Conservation (phyloP, 1,140 invertebrate genomes). For the Lepidotrigona ventralis region DNA sequence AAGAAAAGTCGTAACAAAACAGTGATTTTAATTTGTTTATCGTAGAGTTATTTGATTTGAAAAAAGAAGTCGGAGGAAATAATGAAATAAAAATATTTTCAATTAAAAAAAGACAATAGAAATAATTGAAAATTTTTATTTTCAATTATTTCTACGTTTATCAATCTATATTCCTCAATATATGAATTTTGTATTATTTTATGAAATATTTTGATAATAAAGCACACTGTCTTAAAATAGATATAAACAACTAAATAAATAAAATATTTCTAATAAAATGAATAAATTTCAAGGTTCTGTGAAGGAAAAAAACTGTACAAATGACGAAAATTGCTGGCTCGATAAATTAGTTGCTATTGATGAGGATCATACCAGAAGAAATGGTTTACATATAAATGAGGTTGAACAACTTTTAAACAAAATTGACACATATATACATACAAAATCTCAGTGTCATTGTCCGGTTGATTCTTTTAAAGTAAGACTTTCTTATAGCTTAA, state of each 20-base stretch:
- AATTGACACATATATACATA: neutral
- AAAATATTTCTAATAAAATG: neutral
- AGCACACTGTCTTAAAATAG: neutral
- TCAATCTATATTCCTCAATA: too few species aligned
- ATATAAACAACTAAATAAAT: neutral
- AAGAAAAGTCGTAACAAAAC: too few species aligned
- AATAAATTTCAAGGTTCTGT: neutral
- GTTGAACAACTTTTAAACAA: neutral
- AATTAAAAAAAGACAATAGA: too few species aligned
- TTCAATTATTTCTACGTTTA: too few species aligned
- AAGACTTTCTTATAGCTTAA: neutral
- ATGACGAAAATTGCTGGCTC: neutral
- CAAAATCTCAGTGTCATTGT: neutral
- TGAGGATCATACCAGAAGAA: neutral
- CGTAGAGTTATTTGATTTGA: too few species aligned
- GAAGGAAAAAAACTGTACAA: too few species aligned
- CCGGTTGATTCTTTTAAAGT: neutral
- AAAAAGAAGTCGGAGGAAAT: too few species aligned
- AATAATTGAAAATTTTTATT: too few species aligned
- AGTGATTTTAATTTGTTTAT: too few species aligned
- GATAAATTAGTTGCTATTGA: constrained; percentile 3
- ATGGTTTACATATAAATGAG: neutral
- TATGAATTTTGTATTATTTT: too few species aligned
- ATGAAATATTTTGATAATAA: too few species aligned
- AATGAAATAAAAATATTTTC: too few species aligned